Conservation (phyloP, 1,140 invertebrate genomes). For the Hypsibius dujardini region DNA sequence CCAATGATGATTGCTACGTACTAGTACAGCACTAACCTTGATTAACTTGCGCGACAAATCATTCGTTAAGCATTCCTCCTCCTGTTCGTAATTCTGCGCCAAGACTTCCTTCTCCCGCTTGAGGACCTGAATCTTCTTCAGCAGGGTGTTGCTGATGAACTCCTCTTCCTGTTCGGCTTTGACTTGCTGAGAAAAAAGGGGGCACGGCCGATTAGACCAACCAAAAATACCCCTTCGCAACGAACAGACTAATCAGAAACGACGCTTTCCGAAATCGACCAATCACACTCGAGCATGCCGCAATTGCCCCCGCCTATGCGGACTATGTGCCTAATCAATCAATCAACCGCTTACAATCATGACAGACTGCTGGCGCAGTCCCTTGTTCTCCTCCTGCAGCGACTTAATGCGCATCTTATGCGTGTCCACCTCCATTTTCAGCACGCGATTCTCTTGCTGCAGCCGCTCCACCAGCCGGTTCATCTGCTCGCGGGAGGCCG, state of each 20-base stretch:
- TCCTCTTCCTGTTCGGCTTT: constrained; percentile 98
- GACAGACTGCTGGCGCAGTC: constrained; percentile 78
- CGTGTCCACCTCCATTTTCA: constrained; percentile 89
- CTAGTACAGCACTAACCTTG: constrained; percentile 57
- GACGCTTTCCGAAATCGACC: too few relatives aligned
- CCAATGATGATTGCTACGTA: constrained; percentile 78
- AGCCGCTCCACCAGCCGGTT: constrained; percentile 87
- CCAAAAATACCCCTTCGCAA: too few relatives aligned
- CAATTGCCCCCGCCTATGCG: too few relatives aligned
- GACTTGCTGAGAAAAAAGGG: constrained; percentile 65
- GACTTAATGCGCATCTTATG: constrained; percentile 84
- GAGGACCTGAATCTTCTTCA: constrained; percentile 85
- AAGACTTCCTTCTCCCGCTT: constrained; percentile 96
- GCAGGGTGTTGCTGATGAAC: constrained; percentile 87
- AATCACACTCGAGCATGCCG: too few relatives aligned
- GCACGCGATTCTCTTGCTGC: constrained; percentile 86
- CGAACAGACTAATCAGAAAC: too few relatives aligned
- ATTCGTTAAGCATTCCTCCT: constrained; percentile 97
- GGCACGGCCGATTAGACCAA: too few relatives aligned
- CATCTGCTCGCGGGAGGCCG: constrained; percentile 45
- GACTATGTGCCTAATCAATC: too few relatives aligned
- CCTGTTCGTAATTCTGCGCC: constrained; percentile 93
- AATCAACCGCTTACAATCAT: constrained; percentile 75
- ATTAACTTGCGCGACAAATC: constrained; percentile 86
- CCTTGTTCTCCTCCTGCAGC: constrained; percentile 82